These are phyloP conservation scores for Chrysochloris asiatica DNA, from an alignment of 2,113 vertebrate species.

Conservation along the genomic window DNA sequence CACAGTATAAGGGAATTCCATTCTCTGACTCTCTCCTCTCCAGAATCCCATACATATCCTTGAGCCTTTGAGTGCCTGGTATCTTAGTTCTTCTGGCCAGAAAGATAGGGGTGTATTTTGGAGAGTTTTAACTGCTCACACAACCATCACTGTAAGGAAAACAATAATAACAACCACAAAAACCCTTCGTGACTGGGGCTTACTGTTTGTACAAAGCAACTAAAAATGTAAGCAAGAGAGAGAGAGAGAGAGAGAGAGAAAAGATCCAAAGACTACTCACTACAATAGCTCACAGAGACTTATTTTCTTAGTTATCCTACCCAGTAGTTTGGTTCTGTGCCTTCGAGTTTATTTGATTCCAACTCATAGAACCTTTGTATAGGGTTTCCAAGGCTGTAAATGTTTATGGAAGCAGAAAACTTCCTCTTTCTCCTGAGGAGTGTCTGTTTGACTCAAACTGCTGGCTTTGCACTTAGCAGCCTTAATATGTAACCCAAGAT, in stretches of 20 bases:
- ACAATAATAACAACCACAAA: not conserved
- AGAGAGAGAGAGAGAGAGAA: no score
- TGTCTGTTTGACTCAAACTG: no score
- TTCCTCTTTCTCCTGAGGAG: no score
- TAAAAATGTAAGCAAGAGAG: not conserved
- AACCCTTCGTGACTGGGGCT: not conserved
- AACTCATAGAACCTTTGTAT: no score
- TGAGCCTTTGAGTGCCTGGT: not conserved
- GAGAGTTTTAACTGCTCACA: not conserved
- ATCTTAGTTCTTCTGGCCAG: not conserved
- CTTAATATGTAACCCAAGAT: not conserved
- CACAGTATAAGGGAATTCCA: not conserved
- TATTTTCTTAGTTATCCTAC: not conserved
- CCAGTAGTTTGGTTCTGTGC: no score
- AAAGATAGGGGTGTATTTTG: not conserved
- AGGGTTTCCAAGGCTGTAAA: no score
- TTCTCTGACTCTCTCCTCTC: not conserved
- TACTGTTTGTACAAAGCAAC: not conserved
- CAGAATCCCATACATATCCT: slow-evolving; percentile 7
- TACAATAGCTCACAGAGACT: no score
- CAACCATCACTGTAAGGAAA: not conserved
- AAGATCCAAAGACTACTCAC: no score
- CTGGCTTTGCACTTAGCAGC: no score
- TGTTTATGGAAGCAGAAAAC: no score
- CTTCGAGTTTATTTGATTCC: no score